Percentiles rank a stretch among this genome's conserved stretches.
phyloP scores from a whole-genome alignment of 2,797 vertebrate species.

The Chloroceryle inda region DNA sequence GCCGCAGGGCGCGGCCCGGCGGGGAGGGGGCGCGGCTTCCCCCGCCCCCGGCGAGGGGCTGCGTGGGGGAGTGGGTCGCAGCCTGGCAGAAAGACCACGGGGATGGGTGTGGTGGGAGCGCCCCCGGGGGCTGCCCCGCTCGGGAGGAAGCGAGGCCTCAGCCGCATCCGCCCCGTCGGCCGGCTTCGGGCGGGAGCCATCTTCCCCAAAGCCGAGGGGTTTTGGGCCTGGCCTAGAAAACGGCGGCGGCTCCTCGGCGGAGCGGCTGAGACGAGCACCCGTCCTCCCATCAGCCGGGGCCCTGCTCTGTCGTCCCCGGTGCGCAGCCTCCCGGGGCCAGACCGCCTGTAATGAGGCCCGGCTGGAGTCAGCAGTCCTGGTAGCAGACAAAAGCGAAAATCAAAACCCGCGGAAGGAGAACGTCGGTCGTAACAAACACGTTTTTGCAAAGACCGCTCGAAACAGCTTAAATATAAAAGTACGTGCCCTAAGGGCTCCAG shows the following conservation, averaged over 20 bases:
- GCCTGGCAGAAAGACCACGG: not conserved
- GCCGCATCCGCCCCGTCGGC: not conserved
- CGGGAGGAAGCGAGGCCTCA: not conserved
- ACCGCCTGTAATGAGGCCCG: not conserved
- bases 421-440: not conserved
- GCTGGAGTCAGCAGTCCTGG: not conserved
- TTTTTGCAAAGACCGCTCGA: not conserved
- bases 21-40: too few relatives aligned
- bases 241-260: not conserved
- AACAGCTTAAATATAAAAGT: not conserved
- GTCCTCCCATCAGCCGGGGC: too few relatives aligned
- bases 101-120: not conserved
- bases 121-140: not conserved
- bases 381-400: not conserved
- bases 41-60: too few relatives aligned
- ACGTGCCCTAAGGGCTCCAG: not conserved
- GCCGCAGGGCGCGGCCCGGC: not conserved
- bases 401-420: not conserved
- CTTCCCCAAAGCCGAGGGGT: not conserved
- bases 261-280: not conserved
- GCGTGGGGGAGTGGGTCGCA: not conserved
- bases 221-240: not conserved
- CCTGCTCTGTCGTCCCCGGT: not conserved
- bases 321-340: not conserved
- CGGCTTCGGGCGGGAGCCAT: constrained; percentile 46